Conservation (phyloP, 2,113 vertebrate genomes). For the Crotalus tigris region DNA sequence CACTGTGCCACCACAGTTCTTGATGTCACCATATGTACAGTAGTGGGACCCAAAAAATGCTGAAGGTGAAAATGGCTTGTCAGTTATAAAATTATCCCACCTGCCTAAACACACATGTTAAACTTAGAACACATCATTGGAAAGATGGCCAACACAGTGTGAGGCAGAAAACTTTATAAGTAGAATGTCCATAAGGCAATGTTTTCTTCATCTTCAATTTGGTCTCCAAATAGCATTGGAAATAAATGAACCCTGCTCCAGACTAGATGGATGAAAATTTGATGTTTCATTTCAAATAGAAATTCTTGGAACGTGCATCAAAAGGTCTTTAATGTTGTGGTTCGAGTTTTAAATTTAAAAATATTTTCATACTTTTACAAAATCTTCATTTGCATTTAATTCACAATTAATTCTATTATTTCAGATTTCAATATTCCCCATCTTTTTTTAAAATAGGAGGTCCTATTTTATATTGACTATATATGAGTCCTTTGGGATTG, state of each 20-base stretch:
- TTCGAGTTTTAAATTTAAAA: background rate
- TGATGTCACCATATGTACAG: background rate
- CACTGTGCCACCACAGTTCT: too few species aligned
- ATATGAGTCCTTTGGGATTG: too few species aligned
- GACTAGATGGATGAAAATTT: background rate
- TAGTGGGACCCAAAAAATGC: background rate
- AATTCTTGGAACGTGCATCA: background rate
- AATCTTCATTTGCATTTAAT: background rate
- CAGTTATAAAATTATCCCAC: background rate
- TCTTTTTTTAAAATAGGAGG: background rate
- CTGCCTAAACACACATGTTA: background rate
- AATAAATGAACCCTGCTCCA: background rate
- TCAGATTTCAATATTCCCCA: background rate
- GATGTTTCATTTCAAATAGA: background rate
- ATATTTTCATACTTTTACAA: too few species aligned
- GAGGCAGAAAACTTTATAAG: background rate
- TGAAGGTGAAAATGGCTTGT: background rate
- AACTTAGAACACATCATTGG: background rate
- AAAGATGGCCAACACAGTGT: background rate
- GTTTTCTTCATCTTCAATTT: background rate
- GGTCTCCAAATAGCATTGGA: background rate
- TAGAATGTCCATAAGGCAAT: background rate
- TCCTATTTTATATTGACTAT: background rate
- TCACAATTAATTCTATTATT: background rate
- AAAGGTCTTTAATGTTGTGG: background rate